Conservation (phyloP, 2,113 vertebrate species). For the Spea multiplicata region DNA sequence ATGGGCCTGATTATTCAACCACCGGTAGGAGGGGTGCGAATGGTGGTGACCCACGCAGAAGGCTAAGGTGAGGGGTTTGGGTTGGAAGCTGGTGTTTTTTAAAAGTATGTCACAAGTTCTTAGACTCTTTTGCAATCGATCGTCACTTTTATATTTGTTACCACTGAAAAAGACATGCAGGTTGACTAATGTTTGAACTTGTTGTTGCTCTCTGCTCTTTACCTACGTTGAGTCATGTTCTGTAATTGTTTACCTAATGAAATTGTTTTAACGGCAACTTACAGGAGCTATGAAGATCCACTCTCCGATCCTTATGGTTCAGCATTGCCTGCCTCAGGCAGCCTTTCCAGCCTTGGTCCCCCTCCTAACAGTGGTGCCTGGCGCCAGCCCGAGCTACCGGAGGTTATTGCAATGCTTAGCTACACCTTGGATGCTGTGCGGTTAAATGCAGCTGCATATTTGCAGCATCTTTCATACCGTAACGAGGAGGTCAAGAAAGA, state of each 20-base stretch:
- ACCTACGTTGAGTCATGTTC: background rate
- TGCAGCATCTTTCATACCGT: slow-evolving; percentile 92
- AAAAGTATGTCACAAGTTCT: too few species aligned
- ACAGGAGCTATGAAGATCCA: slow-evolving; percentile 90
- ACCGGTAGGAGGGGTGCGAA: slow-evolving; percentile 28
- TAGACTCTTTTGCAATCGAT: too few species aligned
- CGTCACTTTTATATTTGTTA: too few species aligned
- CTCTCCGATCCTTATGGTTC: slow-evolving; percentile 87
- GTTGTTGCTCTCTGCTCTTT: too few species aligned
- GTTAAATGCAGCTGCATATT: slow-evolving; percentile 89
- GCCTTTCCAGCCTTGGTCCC: slow-evolving; percentile 88
- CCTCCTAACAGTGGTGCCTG: slow-evolving; percentile 70
- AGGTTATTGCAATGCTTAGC: slow-evolving; percentile 94
- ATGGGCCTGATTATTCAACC: slow-evolving; percentile 37
- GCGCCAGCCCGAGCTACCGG: slow-evolving; percentile 91
- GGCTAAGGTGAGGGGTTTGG: slow-evolving; percentile 15
- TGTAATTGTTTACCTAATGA: too few species aligned
- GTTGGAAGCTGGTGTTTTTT: too few species aligned
- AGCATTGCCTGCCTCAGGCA: slow-evolving; percentile 83
- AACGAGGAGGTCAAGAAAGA: slow-evolving; percentile 96
- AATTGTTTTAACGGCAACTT: background rate
- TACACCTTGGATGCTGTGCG: slow-evolving; percentile 89
- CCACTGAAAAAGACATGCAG: too few species aligned
- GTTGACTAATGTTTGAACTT: too few species aligned
- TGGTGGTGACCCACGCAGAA: slow-evolving; percentile 16